Evolutionary conservation across 2,113 vertebrate genomes (phyloP).

Genomic region (Cyprinodon variegatus): DNA sequence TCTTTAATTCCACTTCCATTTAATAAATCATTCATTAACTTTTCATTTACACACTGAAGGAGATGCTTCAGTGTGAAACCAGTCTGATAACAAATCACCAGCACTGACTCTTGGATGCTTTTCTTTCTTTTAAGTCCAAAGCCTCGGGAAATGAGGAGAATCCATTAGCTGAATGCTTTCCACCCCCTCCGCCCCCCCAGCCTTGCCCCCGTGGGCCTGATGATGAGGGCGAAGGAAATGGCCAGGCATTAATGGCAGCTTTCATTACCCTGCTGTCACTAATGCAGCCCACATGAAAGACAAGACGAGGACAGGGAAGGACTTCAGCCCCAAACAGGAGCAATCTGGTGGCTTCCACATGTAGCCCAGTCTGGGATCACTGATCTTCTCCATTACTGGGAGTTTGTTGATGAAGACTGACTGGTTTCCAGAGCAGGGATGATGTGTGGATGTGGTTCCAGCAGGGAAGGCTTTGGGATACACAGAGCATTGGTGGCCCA

Average conservation of each 20-base stretch:
- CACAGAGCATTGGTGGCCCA: too few species aligned
- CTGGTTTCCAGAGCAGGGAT: not conserved
- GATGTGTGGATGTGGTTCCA: constrained; percentile 2
- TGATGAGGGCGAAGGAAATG: constrained; percentile 72
- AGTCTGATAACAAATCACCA: constrained; percentile 52
- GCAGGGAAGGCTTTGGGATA: too few species aligned
- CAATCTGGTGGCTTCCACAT: constrained; percentile 57
- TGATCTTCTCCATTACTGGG: not conserved
- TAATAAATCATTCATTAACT: too few species aligned
- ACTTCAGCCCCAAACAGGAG: constrained; percentile 54
- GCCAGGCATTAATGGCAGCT: constrained; percentile 69
- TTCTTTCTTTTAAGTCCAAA: constrained; percentile 60
- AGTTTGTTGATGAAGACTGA: constrained; percentile 8
- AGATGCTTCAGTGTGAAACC: constrained; percentile 8
- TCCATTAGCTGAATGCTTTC: constrained; percentile 69
- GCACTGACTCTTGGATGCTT: constrained; percentile 34
- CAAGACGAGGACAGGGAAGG: constrained; percentile 57
- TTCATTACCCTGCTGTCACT: constrained; percentile 77
- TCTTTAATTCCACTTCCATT: too few species aligned
- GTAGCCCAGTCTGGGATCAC: constrained; percentile 25
- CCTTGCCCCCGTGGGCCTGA: constrained; percentile 57
- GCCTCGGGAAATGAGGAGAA: constrained; percentile 67
- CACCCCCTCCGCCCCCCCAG: constrained; percentile 10
- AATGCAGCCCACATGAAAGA: constrained; percentile 76
- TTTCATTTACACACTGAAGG: too few species aligned